Base-by-base conservation (phyloP, 2,113 vertebrate genomes). In the Grus americana region DNA sequence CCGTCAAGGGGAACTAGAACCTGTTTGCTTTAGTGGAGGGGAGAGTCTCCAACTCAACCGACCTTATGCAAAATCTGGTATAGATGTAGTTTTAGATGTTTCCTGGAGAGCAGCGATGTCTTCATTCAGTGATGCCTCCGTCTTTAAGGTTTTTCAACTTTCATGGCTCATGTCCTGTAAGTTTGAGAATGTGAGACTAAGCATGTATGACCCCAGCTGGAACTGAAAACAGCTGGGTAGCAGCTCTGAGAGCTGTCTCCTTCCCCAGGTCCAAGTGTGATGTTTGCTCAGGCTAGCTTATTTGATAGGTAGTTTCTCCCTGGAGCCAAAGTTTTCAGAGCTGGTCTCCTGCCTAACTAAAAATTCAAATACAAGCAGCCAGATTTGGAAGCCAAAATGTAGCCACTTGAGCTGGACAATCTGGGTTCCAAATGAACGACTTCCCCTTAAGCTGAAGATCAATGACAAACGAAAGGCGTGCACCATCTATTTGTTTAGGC, bases 321-420 rank as follows among this genome's bases (percentile, higher is more conserved):
- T 91, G 47, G 6, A 92, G 86, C 63, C 89, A 91, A 78, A 88
- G 24, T 88, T 94, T 96, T 85, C 79, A 75, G 65, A 79, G 63
- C 65, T 92, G 52, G 40, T 78, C 76, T 90, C 86, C 75, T 50
- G 57, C 72, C 61, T 81, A 84, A 67, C 70, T 80, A 57, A 86
- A 90, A 86, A 71, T 83, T 88, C 40, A 78, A 73, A 72, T n/a
- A 81, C 10, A 59, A 87, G 79, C 84, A 91, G 80, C 76, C 73
- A 92, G 74, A 91, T 87, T 50, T 61, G 70, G 81, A 96, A 91
- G 90, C 34, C 81, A 95, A 95, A 96, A 80, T 0, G 6, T 72
- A 89, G 68, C 71, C 90, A 90, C 29, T 74, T n/a, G 52, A 86
- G 72, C 78, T 94, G 70, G 61, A 96, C 95, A 95, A 91, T 58